Percentiles rank a stretch among this genome's conserved stretches.
Evolutionary conservation across 2,888 invertebrate genomes (phyloP).

Genomic region (Dermolepida albohirtum): DNA sequence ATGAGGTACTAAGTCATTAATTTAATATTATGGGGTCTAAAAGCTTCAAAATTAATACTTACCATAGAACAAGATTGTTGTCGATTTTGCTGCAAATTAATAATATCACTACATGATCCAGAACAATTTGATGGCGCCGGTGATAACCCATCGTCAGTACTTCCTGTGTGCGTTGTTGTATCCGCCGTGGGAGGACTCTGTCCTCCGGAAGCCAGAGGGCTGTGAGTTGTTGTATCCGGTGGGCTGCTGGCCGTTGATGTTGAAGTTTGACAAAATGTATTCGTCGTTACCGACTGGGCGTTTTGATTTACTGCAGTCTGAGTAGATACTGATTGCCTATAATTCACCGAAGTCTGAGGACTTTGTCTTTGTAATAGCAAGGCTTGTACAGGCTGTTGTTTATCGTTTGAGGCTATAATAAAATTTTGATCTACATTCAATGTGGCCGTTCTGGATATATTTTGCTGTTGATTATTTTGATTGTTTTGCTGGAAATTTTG

Average conservation of each 20-base stretch:
- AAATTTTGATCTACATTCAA: slow-evolving; percentile 73
- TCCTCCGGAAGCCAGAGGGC: slow-evolving; percentile 75
- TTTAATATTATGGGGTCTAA: background rate
- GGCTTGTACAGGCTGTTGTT: slow-evolving; percentile 58
- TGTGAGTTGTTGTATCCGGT: slow-evolving; percentile 88
- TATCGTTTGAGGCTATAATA: slow-evolving; percentile 64
- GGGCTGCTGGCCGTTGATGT: slow-evolving; percentile 71
- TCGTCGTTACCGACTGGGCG: slow-evolving; percentile 64
- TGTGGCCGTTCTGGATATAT: slow-evolving; percentile 59
- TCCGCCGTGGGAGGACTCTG: slow-evolving; percentile 65
- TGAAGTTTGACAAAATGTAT: slow-evolving; percentile 65
- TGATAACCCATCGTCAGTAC: slow-evolving; percentile 64
- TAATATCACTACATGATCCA: slow-evolving; percentile 57
- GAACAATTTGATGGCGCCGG: slow-evolving; percentile 64
- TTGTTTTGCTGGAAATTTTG: slow-evolving; percentile 63
- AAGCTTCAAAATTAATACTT: slow-evolving; percentile 45
- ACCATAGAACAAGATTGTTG: slow-evolving; percentile 64
- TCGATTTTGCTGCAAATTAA: slow-evolving; percentile 54
- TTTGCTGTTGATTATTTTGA: slow-evolving; percentile 55
- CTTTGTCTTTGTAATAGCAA: slow-evolving; percentile 56
- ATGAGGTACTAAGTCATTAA: background rate
- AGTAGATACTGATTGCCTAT: slow-evolving; percentile 79
- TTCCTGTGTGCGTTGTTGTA: slow-evolving; percentile 64
- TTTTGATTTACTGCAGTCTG: slow-evolving; percentile 75
- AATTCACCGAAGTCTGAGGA: slow-evolving; percentile 55